phyloP scores from a whole-genome alignment of 2,888 invertebrate genomes.

The Eilema griseolum region DNA sequence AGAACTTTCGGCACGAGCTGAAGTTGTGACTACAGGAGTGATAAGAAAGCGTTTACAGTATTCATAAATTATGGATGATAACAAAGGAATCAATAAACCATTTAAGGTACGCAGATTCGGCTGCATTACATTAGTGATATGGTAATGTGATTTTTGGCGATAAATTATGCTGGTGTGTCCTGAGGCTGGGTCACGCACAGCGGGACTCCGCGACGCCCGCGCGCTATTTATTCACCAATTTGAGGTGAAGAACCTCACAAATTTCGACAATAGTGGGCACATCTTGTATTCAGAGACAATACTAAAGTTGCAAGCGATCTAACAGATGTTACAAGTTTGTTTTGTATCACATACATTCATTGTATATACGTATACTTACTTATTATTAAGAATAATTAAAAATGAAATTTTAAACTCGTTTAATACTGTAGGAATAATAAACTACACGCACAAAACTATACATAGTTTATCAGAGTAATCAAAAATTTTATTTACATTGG shows the following conservation, averaged over 20 bases:
- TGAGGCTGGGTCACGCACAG: constrained; percentile 70
- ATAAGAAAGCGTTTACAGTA: constrained; percentile 76
- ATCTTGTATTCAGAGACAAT: constrained; percentile 57
- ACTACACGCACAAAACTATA: no score
- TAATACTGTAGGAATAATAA: no score
- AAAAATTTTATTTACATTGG: no score
- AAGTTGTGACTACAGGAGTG: constrained; percentile 66
- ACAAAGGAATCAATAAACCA: constrained; percentile 84
- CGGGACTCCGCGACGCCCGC: constrained; percentile 76
- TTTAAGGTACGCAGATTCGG: constrained; percentile 81
- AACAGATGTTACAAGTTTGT: constrained; percentile 41
- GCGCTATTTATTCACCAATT: constrained; percentile 62
- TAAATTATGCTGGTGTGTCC: constrained; percentile 79
- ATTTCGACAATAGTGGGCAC: constrained; percentile 72
- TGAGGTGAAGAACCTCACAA: constrained; percentile 77
- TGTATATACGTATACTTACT: no score
- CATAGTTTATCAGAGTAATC: no score
- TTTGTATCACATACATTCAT: not conserved
- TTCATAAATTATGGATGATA: constrained; percentile 81
- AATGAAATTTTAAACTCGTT: no score
- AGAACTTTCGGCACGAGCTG: constrained; percentile 60
- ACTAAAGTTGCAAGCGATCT: constrained; percentile 44
- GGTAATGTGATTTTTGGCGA: constrained; percentile 86
- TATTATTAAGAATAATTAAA: no score
- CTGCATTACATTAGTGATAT: constrained; percentile 84